These are phyloP conservation scores for Cairina moschata DNA, from an alignment of 2,113 vertebrate genomes.

Conservation along the genomic window DNA sequence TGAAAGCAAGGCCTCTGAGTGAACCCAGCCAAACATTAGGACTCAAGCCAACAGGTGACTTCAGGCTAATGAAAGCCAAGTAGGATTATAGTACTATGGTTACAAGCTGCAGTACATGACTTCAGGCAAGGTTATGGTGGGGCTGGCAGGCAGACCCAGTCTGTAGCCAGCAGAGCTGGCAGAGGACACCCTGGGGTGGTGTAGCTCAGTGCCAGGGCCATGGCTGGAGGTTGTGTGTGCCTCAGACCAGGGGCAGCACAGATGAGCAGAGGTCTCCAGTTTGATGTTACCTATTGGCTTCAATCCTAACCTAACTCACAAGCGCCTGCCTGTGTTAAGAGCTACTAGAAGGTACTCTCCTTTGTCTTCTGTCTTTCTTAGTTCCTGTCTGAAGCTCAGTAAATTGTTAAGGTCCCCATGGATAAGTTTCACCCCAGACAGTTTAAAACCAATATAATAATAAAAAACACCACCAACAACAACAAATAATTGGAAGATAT, in stretches of 20 bases:
- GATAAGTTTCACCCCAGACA: background rate
- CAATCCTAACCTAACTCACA: background rate
- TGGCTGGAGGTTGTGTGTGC: background rate
- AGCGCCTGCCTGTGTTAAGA: background rate
- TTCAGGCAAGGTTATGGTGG: background rate
- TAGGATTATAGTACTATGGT: background rate
- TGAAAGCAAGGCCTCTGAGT: background rate
- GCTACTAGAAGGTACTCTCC: background rate
- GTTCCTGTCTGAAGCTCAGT: background rate
- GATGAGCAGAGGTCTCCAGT: rapidly evolving
- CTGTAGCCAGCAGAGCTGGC: background rate
- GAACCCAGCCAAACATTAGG: background rate
- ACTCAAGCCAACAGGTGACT: rapidly evolving
- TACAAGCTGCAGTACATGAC: background rate
- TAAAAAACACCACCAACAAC: background rate
- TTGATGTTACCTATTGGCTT: background rate
- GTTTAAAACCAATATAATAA: background rate
- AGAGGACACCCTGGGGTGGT: background rate
- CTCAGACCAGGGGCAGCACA: background rate
- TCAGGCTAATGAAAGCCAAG: background rate
- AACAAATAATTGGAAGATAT: background rate
- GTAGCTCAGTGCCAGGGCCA: background rate
- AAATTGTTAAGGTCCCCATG: background rate
- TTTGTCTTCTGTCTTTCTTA: background rate
- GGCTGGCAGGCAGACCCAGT: background rate